phyloP scores from a whole-genome alignment of 1,140 invertebrate genomes.

The Teleogryllus occipitalis region DNA sequence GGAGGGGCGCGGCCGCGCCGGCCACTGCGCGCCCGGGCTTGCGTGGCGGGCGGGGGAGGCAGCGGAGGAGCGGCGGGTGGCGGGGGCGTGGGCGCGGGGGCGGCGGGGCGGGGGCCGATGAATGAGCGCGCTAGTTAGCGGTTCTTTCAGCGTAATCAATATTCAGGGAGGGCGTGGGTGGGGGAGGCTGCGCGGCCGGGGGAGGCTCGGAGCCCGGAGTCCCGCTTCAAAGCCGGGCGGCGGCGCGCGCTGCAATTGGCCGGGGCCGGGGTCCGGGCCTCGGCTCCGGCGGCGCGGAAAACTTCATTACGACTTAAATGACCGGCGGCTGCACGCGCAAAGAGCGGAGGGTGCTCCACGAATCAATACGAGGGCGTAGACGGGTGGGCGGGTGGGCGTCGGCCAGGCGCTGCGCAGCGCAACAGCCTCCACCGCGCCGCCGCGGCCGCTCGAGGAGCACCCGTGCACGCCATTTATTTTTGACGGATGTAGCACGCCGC shows the following conservation, averaged over 20 bases:
- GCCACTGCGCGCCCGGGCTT: no score
- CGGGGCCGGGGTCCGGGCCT: background rate
- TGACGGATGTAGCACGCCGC: background rate
- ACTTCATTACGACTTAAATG: slow-evolving; percentile 5
- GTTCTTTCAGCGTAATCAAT: slow-evolving; percentile 1
- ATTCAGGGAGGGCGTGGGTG: background rate
- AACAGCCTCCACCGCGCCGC: background rate
- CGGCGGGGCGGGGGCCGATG: background rate
- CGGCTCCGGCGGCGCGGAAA: background rate
- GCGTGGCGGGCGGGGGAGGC: no score
- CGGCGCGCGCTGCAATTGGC: background rate
- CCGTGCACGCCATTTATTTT: background rate
- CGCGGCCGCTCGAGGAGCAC: background rate
- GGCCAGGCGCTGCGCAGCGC: background rate
- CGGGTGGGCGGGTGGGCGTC: background rate
- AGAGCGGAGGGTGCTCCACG: background rate
- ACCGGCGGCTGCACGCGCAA: background rate
- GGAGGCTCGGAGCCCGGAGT: background rate
- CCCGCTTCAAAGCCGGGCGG: slow-evolving; percentile 1
- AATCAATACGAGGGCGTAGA: background rate
- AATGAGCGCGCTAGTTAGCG: slow-evolving; percentile 3
- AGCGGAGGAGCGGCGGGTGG: background rate
- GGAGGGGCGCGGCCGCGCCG: background rate
- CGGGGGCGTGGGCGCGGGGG: no score
- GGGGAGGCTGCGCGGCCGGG: no score